Conservation (phyloP, 1,140 invertebrate genomes). For the Phymastichus coffea region DNA sequence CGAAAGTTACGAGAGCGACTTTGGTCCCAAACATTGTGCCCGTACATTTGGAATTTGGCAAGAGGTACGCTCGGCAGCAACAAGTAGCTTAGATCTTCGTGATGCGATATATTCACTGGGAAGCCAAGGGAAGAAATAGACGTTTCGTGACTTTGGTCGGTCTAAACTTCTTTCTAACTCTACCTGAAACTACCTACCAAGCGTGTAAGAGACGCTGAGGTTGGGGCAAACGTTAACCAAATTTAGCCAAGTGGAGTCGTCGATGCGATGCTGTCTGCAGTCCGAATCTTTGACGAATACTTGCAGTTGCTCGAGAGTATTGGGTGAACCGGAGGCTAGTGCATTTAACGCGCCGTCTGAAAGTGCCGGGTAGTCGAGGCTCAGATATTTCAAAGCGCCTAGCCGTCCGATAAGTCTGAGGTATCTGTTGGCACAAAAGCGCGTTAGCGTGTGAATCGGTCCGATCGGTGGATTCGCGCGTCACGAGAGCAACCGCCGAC, state of each 20-base stretch:
- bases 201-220: conserved; percentile 49
- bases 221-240: conserved; percentile 45
- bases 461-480: background rate
- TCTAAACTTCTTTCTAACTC: background rate
- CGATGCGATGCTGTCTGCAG: conserved; percentile 46
- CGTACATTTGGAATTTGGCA: conserved; percentile 50
- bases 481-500: too few relatives aligned
- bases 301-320: conserved; percentile 39
- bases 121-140: conserved; percentile 23
- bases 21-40: conserved; percentile 54
- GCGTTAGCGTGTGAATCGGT: background rate
- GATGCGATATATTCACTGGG: conserved; percentile 53
- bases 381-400: conserved; percentile 40
- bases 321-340: conserved; percentile 41
- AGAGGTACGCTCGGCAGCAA: conserved; percentile 52
- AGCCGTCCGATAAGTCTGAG: conserved; percentile 44
- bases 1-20: conserved; percentile 53
- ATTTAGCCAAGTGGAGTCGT: conserved; percentile 46
- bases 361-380: conserved; percentile 52
- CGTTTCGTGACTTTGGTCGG: too few relatives aligned
- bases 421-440: conserved; percentile 35
- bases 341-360: conserved; percentile 47
- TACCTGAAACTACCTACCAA: too few relatives aligned
- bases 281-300: conserved; percentile 50
- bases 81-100: conserved; percentile 51